Percentiles rank a stretch among this genome's conserved stretches.
These are phyloP conservation scores for Motacilla tschutschensis DNA, from an alignment of 2,113 vertebrate species.

Conservation along the genomic window DNA sequence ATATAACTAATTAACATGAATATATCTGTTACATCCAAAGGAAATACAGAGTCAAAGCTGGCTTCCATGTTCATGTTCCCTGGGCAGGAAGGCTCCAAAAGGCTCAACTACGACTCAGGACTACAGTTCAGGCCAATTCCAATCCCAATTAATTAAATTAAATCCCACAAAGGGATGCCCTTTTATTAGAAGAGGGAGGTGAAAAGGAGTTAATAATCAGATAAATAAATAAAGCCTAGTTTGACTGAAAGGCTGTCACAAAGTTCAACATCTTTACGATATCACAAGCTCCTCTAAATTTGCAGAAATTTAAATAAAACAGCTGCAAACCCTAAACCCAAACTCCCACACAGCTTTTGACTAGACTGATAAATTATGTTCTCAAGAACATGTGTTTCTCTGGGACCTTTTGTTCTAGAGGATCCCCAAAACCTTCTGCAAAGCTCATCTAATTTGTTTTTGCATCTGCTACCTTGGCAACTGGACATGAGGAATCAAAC, in stretches of 20 bases:
- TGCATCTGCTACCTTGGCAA: neutral
- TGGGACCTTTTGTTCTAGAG: neutral
- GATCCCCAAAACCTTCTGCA: neutral
- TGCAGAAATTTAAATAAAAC: neutral
- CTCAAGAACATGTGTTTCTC: neutral
- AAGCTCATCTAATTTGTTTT: neutral
- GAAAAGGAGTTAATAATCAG: neutral
- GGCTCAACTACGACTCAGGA: neutral
- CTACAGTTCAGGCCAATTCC: neutral
- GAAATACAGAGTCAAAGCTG: neutral
- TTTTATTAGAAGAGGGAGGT: neutral
- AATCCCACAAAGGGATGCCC: neutral
- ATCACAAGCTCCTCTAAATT: neutral
- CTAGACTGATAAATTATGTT: neutral
- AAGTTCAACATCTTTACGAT: neutral
- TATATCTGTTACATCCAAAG: neutral
- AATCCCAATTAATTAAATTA: neutral
- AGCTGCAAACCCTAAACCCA: neutral
- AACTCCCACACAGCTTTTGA: neutral
- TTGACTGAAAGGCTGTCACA: neutral
- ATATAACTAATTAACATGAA: neutral
- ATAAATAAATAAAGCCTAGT: neutral
- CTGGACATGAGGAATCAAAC: neutral
- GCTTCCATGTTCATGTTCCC: fast-evolving
- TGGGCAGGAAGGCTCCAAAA: neutral